Evolutionary conservation across 2,888 invertebrate genomes (phyloP).

Genomic region (Epiblema foenella): DNA sequence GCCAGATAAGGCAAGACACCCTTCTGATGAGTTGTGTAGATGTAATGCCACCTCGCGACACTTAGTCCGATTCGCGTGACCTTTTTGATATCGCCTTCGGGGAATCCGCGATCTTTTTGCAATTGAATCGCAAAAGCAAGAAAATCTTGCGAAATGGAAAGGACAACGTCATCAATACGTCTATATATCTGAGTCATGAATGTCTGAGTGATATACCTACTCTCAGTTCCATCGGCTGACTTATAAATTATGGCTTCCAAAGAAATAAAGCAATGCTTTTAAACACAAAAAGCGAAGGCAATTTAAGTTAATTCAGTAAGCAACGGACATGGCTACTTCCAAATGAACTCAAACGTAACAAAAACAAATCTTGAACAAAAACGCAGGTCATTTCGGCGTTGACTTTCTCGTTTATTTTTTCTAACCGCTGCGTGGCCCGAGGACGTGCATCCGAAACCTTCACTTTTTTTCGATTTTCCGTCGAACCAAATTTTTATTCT

Average conservation of each 20-base stretch:
- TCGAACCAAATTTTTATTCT: constrained; percentile 72
- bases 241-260: constrained; percentile 65
- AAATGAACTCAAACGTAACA: constrained; percentile 84
- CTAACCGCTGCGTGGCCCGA: constrained; percentile 70
- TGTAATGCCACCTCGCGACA: constrained; percentile 60
- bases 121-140: constrained; percentile 5
- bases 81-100: constrained; percentile 52
- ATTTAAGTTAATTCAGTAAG: constrained; percentile 84
- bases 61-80: constrained; percentile 57
- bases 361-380: constrained; percentile 84
- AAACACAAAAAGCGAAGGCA: constrained; percentile 71
- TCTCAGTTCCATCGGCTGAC: constrained; percentile 47
- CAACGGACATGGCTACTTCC: constrained; percentile 82
- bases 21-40: constrained; percentile 59
- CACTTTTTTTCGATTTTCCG: constrained; percentile 69
- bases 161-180: constrained; percentile 1
- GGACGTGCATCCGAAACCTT: constrained; percentile 84
- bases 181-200: constrained; percentile 1
- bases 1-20: constrained; percentile 81
- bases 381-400: constrained; percentile 83
- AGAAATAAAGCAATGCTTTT: constrained; percentile 65
- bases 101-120: background rate
- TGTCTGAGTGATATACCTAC: constrained; percentile 6
- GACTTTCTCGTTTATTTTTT: constrained; percentile 83
- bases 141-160: background rate